A percentile compares a stretch with the other conserved stretches of the same genome.
Conservation (phyloP, 2,113 vertebrate species). For the Chinchilla lanigera region DNA sequence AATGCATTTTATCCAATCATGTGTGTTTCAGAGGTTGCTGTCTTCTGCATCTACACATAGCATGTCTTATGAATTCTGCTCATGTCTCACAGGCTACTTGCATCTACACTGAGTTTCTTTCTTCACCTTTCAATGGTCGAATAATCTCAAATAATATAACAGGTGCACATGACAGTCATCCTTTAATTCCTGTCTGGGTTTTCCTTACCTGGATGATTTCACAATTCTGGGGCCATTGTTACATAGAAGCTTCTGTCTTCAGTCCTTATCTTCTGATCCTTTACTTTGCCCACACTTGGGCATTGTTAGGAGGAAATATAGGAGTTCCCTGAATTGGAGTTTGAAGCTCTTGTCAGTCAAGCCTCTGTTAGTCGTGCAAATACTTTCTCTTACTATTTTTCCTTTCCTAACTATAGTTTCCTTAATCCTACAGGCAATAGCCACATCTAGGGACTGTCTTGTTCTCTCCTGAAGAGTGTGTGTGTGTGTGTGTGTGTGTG, state of each 20-base stretch:
- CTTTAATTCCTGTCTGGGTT: not conserved
- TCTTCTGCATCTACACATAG: not conserved
- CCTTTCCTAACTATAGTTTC: conserved; percentile 24
- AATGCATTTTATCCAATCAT: not conserved
- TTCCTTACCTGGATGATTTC: not conserved
- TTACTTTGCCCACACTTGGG: not conserved
- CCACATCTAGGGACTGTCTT: not conserved
- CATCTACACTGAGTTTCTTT: not conserved
- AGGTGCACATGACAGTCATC: not conserved
- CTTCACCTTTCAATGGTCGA: not conserved
- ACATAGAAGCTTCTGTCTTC: not conserved
- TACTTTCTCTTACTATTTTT: not conserved
- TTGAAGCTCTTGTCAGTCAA: not conserved
- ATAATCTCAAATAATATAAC: not conserved
- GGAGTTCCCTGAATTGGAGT: not conserved
- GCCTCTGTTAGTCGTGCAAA: not conserved
- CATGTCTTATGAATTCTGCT: not conserved
- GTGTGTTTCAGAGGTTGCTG: not conserved
- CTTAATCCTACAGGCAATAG: not conserved
- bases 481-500: not conserved
- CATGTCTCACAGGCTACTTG: not conserved
- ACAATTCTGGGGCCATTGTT: not conserved
- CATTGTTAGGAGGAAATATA: not conserved
- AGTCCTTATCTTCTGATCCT: not conserved
- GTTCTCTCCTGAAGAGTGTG: not conserved